These are phyloP conservation scores for Nibea albiflora DNA, from an alignment of 2,113 vertebrate species.

Conservation along the genomic window DNA sequence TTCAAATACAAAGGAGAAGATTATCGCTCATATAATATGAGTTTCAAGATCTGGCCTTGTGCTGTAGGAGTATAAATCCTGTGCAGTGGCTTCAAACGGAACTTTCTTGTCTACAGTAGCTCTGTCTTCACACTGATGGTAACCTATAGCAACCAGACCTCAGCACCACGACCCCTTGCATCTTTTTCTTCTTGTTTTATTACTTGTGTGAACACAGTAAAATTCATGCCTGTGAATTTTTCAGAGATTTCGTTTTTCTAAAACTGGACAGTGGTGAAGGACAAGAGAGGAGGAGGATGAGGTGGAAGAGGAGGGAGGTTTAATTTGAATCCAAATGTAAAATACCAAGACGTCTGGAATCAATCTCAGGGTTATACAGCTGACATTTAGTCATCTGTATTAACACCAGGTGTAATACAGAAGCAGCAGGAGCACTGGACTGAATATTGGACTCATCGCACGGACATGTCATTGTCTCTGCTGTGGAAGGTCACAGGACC, in stretches of 20 bases:
- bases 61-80: not conserved
- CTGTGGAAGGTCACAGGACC: constrained; percentile 11
- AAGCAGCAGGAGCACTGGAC: not conserved
- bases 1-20: not conserved
- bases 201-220: not conserved
- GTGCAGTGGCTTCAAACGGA: not conserved
- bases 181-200: not conserved
- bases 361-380: not conserved
- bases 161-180: not conserved
- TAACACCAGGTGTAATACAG: not conserved
- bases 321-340: not conserved
- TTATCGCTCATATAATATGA: not conserved
- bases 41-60: not conserved
- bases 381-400: constrained; percentile 21
- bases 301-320: too few species aligned
- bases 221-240: not conserved
- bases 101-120: not conserved
- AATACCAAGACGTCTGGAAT: not conserved
- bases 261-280: not conserved
- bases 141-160: not conserved
- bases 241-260: not conserved
- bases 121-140: not conserved
- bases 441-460: not conserved
- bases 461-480: not conserved
- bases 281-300: too few species aligned